phyloP scores from a whole-genome alignment of 2,797 vertebrate genomes.

The Gymnothorax javanicus region DNA sequence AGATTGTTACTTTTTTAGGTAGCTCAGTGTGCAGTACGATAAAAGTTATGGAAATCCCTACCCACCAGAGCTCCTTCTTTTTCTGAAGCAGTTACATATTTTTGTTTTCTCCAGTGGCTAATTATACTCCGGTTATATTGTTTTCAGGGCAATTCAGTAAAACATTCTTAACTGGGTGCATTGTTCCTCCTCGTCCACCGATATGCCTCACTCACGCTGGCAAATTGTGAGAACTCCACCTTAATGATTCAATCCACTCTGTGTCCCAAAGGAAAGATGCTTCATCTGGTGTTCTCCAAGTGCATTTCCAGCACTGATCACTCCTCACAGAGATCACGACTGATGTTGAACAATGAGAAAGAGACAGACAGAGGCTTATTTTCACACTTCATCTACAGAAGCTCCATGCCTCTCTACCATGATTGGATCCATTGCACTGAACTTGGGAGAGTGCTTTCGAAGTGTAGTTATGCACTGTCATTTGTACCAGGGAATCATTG shows the following conservation, averaged over 20 bases:
- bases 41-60: conserved; percentile 57
- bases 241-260: conserved; percentile 71
- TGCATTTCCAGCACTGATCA: conserved; percentile 49
- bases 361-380: conserved; percentile 35
- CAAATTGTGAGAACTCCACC: conserved; percentile 63
- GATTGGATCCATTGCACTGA: conserved; percentile 56
- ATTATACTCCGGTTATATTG: conserved; percentile 64
- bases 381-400: neutral
- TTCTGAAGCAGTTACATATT: conserved; percentile 55
- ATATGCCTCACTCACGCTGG: conserved; percentile 63
- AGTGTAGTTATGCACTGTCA: conserved; percentile 66
- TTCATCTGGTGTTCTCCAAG: conserved; percentile 55
- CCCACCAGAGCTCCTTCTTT: conserved; percentile 47
- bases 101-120: conserved; percentile 66
- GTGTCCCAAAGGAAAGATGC: conserved; percentile 54
- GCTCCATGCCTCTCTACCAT: conserved; percentile 40
- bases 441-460: conserved; percentile 58
- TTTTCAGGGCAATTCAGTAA: conserved; percentile 63
- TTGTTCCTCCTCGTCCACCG: conserved; percentile 66
- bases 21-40: conserved; percentile 37
- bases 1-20: conserved; percentile 43
- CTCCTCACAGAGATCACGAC: conserved; percentile 44
- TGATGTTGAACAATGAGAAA: conserved; percentile 58
- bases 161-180: conserved; percentile 70
- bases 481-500: conserved; percentile 61